A percentile compares a stretch with the other conserved stretches of the same genome.
Evolutionary conservation across 2,113 vertebrate genomes (phyloP).

Genomic region (Melanotaenia duboulayi): DNA sequence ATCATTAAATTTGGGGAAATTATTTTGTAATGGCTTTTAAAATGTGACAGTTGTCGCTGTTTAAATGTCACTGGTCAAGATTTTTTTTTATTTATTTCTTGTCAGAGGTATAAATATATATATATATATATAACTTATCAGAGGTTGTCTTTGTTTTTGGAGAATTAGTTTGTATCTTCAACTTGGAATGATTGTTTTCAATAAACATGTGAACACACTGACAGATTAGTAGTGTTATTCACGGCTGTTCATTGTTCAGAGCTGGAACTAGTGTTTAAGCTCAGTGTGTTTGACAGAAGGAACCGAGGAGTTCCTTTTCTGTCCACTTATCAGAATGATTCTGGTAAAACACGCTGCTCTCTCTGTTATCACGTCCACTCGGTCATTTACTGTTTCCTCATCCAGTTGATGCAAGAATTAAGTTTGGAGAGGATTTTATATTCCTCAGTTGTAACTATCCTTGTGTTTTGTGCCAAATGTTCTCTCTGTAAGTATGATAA

Average conservation of each 20-base stretch:
- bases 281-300: conserved; percentile 45
- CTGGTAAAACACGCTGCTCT: conserved; percentile 6
- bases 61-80: too few species aligned
- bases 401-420: not conserved
- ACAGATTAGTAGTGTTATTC: not conserved
- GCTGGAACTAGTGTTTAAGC: conserved; percentile 8
- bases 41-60: too few species aligned
- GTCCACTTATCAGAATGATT: conserved; percentile 36
- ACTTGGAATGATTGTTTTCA: not conserved
- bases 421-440: not conserved
- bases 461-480: not conserved
- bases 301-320: conserved; percentile 67
- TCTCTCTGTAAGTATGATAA: not conserved
- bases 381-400: conserved; percentile 45
- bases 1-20: too few species aligned
- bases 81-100: too few species aligned
- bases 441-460: not conserved
- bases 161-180: too few species aligned
- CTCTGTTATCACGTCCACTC: conserved; percentile 23
- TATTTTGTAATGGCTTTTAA: too few species aligned
- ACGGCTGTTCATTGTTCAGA: not conserved
- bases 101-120: too few species aligned
- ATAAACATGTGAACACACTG: not conserved
- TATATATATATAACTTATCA: too few species aligned
- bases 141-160: too few species aligned